These are phyloP conservation scores for Gouania willdenowi DNA, from an alignment of 2,797 vertebrate species.

Conservation along the genomic window DNA sequence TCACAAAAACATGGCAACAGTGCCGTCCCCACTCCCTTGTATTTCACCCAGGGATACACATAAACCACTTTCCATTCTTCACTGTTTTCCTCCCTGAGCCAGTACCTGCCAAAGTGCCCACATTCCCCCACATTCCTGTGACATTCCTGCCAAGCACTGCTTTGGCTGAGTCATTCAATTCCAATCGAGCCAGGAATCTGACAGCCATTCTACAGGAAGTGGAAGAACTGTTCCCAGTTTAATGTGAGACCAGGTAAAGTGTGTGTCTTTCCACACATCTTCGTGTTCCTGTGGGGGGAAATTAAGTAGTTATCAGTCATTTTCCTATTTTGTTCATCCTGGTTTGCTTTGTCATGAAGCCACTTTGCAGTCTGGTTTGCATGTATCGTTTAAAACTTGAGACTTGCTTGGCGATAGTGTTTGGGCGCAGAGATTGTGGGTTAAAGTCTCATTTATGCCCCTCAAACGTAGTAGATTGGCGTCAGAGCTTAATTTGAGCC, in stretches of 20 bases:
- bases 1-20: constrained; percentile 30
- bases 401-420: no score
- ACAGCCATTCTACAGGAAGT: constrained; percentile 20
- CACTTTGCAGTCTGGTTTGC: no score
- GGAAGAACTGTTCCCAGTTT: not conserved
- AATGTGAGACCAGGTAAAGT: constrained; percentile 4
- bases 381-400: no score
- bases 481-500: no score
- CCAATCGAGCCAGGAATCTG: constrained; percentile 32
- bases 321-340: no score
- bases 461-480: no score
- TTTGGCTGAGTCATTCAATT: constrained; percentile 10
- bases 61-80: not conserved
- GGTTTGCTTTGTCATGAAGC: no score
- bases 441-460: no score
- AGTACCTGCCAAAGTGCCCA: constrained; percentile 23
- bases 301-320: constrained; percentile 28
- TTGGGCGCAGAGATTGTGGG: no score
- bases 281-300: constrained; percentile 16
- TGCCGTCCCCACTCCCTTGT: constrained; percentile 7
- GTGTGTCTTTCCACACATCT: constrained; percentile 21
- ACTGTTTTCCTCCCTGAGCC: constrained; percentile 5
- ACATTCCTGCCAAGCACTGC: constrained; percentile 46
- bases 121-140: constrained; percentile 25
- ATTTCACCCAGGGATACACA: constrained; percentile 11